These are phyloP conservation scores for Betta splendens DNA, from an alignment of 2,797 vertebrate genomes.

Conservation along the genomic window DNA sequence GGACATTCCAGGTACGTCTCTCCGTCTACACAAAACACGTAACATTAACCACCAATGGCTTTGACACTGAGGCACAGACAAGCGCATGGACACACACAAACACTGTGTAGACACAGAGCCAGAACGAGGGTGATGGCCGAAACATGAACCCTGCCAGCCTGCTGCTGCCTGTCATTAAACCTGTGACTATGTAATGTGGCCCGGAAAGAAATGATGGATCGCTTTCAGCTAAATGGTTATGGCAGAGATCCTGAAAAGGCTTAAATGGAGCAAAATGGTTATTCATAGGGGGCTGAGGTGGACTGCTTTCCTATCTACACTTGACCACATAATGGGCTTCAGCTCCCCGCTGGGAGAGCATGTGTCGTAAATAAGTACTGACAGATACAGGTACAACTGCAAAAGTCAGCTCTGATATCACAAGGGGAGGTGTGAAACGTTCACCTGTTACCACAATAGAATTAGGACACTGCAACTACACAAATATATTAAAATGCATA, in stretches of 20 bases:
- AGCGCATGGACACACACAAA: slow-evolving; percentile 13
- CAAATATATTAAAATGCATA: neutral
- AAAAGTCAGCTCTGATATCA: neutral
- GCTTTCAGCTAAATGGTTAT: slow-evolving; percentile 43
- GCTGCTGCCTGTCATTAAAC: slow-evolving; percentile 54
- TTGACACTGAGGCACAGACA: slow-evolving; percentile 68
- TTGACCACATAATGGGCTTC: slow-evolving; percentile 7
- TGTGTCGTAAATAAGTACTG: slow-evolving; percentile 1
- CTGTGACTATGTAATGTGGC: slow-evolving; percentile 46
- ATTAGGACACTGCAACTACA: neutral
- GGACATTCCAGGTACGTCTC: slow-evolving; percentile 76
- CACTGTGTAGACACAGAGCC: slow-evolving; percentile 9
- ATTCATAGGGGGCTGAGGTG: slow-evolving; percentile 27
- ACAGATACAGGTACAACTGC: neutral
- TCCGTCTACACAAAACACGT: slow-evolving; percentile 57
- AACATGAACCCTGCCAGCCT: slow-evolving; percentile 61
- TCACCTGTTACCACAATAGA: neutral
- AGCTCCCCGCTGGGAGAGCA: neutral
- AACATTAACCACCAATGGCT: slow-evolving; percentile 42
- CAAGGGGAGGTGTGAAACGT: neutral
- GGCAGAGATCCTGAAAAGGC: slow-evolving; percentile 27
- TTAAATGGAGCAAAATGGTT: slow-evolving; percentile 42
- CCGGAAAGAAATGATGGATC: slow-evolving; percentile 47
- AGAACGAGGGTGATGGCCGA: slow-evolving; percentile 41
- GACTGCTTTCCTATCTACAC: slow-evolving; percentile 7